phyloP scores from a whole-genome alignment of 2,888 invertebrate genomes.

The Tenthredo notha region DNA sequence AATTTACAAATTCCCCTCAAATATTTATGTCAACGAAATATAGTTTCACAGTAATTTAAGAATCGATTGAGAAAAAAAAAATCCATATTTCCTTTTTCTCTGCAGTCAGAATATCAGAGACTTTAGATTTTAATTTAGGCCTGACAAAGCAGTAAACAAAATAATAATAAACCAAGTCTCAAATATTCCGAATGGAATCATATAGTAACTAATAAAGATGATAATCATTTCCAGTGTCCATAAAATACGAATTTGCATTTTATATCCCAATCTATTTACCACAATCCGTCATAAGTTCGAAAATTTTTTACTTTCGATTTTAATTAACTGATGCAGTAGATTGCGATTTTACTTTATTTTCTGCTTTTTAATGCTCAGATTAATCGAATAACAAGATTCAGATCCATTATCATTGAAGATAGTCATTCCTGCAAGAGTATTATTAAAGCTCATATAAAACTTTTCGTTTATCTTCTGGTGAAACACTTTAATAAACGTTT shows the following conservation, averaged over 20 bases:
- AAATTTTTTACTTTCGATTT: not conserved
- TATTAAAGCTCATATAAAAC: not conserved
- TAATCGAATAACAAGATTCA: conserved; percentile 18
- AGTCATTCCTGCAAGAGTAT: not conserved
- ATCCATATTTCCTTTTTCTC: too few relatives aligned
- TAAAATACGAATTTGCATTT: not conserved
- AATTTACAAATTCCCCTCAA: conserved; percentile 63
- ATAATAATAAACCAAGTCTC: not conserved
- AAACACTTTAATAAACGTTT: not conserved
- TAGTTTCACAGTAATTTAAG: not conserved
- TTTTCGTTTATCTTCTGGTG: not conserved
- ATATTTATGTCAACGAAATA: conserved; percentile 11
- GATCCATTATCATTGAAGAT: not conserved
- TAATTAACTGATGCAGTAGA: not conserved
- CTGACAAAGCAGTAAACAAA: not conserved
- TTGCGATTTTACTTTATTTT: not conserved
- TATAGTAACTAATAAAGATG: not conserved
- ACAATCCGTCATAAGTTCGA: not conserved
- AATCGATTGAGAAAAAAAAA: not conserved
- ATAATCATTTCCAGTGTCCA: not conserved
- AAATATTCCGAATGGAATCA: not conserved
- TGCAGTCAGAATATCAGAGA: not conserved
- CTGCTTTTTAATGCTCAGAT: not conserved
- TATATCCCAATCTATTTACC: conserved; percentile 22
- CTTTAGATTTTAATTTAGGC: not conserved